Evolutionary conservation across 92 coral and sea anemone species (phyloP).

Genomic region (Palythoa caribaeorum): DNA sequence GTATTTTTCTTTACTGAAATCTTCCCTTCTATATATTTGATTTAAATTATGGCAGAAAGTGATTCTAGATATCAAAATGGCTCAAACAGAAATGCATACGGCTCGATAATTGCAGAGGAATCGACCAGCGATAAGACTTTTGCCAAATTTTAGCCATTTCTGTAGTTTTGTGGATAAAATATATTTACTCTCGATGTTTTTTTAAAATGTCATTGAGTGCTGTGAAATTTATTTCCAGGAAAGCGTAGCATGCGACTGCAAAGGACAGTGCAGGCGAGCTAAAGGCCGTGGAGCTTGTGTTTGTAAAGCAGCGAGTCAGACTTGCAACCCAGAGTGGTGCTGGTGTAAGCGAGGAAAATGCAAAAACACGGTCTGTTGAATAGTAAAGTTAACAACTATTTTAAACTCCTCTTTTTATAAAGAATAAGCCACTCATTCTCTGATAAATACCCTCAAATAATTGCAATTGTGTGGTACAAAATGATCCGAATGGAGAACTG

Average conservation of each 20-base stretch:
- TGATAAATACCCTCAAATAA: not conserved
- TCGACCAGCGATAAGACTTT: not conserved
- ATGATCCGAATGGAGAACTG: not conserved
- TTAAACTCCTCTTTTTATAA: not conserved
- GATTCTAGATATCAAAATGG: not conserved
- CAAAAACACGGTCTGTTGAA: not conserved
- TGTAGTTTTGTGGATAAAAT: not conserved
- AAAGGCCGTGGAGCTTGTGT: not conserved
- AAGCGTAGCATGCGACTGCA: not conserved
- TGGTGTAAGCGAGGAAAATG: not conserved
- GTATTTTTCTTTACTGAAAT: not conserved
- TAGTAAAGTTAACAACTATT: not conserved
- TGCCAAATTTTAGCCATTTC: not conserved
- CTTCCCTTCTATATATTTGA: no score
- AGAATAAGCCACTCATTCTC: not conserved
- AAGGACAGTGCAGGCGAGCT: not conserved
- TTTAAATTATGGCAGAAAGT: not conserved
- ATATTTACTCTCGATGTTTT: not conserved
- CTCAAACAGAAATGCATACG: not conserved
- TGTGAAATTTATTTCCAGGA: not conserved
- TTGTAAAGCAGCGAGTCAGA: not conserved
- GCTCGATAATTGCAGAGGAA: not conserved
- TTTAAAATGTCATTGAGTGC: not conserved
- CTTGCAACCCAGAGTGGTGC: not conserved
- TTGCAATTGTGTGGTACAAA: not conserved